Evolutionary conservation across 35 echinoderm and acorn worm genomes (phyloP).

Genomic region (Lytechinus variegatus): DNA sequence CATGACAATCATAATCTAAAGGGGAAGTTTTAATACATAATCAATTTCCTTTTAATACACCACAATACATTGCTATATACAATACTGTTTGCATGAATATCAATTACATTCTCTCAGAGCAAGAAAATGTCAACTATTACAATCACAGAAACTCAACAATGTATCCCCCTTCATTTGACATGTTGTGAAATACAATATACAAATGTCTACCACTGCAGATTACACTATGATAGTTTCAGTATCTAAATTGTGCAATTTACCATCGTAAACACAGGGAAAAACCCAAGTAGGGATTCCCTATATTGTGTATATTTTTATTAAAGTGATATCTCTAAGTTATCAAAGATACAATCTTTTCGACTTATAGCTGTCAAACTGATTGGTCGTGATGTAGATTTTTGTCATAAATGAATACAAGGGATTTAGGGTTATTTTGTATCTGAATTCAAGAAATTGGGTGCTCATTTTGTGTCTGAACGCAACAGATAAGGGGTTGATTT

Average conservation of each 20-base stretch:
- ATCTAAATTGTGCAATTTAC: not conserved
- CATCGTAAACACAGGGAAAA: not conserved
- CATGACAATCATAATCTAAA: not conserved
- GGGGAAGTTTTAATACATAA: not conserved
- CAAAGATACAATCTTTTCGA: no score
- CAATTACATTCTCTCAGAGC: not conserved
- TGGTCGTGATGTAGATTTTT: no score
- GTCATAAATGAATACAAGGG: no score
- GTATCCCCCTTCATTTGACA: not conserved
- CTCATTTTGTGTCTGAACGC: no score
- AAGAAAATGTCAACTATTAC: not conserved
- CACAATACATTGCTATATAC: not conserved
- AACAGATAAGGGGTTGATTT: no score
- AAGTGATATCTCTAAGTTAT: no score
- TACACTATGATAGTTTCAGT: not conserved
- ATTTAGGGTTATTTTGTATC: no score
- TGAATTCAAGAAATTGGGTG: no score
- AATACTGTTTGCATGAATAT: not conserved
- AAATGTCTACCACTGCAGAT: not conserved
- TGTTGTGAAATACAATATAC: not conserved
- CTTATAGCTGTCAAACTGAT: no score
- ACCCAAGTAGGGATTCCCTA: not conserved
- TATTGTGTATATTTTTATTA: no score
- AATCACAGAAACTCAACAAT: not conserved
- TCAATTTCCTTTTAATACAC: not conserved